These are phyloP conservation scores for Triplophysa dalaica DNA, from an alignment of 2,113 vertebrate genomes.

Conservation along the genomic window DNA sequence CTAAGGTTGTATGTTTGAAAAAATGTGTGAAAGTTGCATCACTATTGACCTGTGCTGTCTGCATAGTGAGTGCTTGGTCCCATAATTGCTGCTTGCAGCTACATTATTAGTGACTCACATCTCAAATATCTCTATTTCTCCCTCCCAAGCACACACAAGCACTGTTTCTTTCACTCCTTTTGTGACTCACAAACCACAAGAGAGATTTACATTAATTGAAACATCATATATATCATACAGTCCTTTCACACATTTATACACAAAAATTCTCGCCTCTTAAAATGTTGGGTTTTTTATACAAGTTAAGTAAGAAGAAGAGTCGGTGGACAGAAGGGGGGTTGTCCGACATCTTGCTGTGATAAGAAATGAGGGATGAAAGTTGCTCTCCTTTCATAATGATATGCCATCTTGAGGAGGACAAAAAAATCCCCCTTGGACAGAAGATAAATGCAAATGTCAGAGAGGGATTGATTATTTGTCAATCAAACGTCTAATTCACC, in stretches of 20 bases:
- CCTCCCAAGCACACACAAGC: no score
- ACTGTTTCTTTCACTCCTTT: no score
- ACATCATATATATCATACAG: neutral
- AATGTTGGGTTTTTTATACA: neutral
- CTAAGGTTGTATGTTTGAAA: no score
- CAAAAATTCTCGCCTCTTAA: neutral
- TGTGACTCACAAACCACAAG: no score
- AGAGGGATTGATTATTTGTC: constrained; percentile 51
- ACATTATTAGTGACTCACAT: no score
- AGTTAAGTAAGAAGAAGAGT: neutral
- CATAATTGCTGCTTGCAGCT: no score
- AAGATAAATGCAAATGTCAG: constrained; percentile 53
- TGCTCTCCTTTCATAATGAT: constrained; percentile 45
- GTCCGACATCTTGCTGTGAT: constrained; percentile 18
- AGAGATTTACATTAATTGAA: neutral
- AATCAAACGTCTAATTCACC: constrained; percentile 51
- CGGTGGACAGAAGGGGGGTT: neutral
- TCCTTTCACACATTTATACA: neutral
- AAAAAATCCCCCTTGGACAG: constrained; percentile 34
- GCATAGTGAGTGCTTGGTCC: no score
- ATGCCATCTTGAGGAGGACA: constrained; percentile 21
- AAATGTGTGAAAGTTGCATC: no score
- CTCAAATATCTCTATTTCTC: neutral
- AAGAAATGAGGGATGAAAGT: constrained; percentile 43
- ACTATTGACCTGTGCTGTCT: no score